Base-by-base conservation (phyloP, 2,888 invertebrate species). In the Bhutanitis thaidina region DNA sequence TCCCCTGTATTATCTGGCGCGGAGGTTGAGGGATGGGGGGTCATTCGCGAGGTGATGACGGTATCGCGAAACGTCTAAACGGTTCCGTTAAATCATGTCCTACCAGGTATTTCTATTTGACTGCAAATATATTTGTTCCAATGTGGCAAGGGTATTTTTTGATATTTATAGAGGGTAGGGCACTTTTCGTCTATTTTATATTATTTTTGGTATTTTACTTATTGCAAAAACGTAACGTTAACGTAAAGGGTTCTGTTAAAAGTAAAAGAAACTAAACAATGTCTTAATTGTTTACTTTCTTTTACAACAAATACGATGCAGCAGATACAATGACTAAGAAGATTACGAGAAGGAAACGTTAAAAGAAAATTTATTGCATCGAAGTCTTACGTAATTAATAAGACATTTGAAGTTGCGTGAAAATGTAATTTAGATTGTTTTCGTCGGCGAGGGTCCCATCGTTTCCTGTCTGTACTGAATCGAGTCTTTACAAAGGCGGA, bases 381-480 rank as follows among this genome's bases (percentile, higher is more conserved):
- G 87, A 87, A 89, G 88, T 89, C 87, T 76, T 77, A 73, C 70
- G 85, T 84, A 89, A 89, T 89, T 89, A 89, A 89, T 89, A 88
- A 89, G 88, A 87, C 89, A 88, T 88, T 88, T 89, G 87, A 86
- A 89, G 89, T 89, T 86, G 88, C 88, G 88, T 89, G 89, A 89
- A 89, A 89, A 89, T 88, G 89, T 89, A 89, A 89, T 89, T 89
- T 89, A 88, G 88, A 89, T 88, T 89, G 88, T 89, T 88, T 88
- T 84, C 73, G 72, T 69, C 66, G 72, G 64, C 61, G 79, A 78
- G 86, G 87, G 86, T 74, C 77, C 63, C 69, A 58, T 56, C 59
- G 74, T 70, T 83, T 85, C 85, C 80, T 83, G 81, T 76, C 78
- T 78, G 57, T 59, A 65, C 60, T 49, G 68, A 71, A 78, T 75